Evolutionary conservation across 2,888 invertebrate species (phyloP), one percentile per base, ranked within the genome.

Genomic region (Spicauda simplicius): DNA sequence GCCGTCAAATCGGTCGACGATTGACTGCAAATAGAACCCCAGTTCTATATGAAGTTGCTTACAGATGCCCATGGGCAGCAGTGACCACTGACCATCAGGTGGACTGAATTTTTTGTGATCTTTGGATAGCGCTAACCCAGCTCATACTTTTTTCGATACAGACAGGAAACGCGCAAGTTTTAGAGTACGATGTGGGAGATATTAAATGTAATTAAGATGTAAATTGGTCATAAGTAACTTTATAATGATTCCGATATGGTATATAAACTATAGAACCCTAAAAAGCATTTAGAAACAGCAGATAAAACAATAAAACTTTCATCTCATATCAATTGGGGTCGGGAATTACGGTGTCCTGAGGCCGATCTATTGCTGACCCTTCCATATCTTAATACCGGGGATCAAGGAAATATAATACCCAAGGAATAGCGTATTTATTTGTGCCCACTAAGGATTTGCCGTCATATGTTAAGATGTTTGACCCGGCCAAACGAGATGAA

Each of bases 371-470:
- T 75, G 78, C 88, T 91, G 93, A 93, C 93, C 93, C 91, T 86
- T 83, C 85, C 83, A 80, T 76, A 80, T 80, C 83, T 80, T 88
- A 86, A 87, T 86, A 76, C 86, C 79, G 74, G 81, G 89, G 92
- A 92, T 92, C 87, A 92, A 77, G 82, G 84, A 89, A 91, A 90
- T 90, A 90, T 90, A 89, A 91, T 90, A 85, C 81, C 84, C 80
- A 80, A 83, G 79, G 75, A 80, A 80, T 76, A 76, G 78, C 87
- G 88, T 86, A 89, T 90, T 91, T 91, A 92, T 91, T 92, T 91
- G 87, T 91, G 91, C 84, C 82, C 86, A 85, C 83, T 87, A 86
- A 88, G 88, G 90, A 87, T 86, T 85, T 84, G 78, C 83, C 86
- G 80, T 83, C 87, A 82, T 84, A 85, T 85, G 86, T 84, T 91